phyloP scores from a whole-genome alignment of 2,888 invertebrate genomes.

The Drosophila anomelani region DNA sequence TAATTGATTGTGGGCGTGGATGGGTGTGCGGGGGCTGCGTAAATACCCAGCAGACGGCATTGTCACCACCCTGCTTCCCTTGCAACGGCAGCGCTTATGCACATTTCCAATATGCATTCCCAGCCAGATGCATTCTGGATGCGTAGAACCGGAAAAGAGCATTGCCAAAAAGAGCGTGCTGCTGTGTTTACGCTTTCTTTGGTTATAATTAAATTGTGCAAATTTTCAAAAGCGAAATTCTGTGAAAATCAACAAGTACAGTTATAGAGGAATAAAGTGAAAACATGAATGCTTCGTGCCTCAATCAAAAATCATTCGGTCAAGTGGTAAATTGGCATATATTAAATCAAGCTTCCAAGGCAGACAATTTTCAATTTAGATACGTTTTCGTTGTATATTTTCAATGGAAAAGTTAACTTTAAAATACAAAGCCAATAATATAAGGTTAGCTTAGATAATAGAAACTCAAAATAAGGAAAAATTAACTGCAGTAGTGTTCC shows the following conservation, averaged over 20 bases:
- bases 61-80: conserved; percentile 31
- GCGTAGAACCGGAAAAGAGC: conserved; percentile 33
- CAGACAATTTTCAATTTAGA: not conserved
- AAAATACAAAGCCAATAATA: not conserved
- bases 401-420: not conserved
- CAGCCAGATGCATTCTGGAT: conserved; percentile 42
- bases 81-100: conserved; percentile 53
- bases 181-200: conserved; percentile 27
- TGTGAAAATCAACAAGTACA: conserved; percentile 23
- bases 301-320: not conserved
- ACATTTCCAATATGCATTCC: conserved; percentile 63
- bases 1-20: conserved; percentile 65
- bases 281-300: not conserved
- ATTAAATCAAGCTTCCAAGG: not conserved
- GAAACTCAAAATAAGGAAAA: not conserved
- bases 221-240: conserved; percentile 13
- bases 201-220: conserved; percentile 37
- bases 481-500: not conserved
- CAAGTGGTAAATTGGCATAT: not conserved
- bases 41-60: conserved; percentile 45
- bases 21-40: conserved; percentile 32
- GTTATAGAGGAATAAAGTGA: not conserved
- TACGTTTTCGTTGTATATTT: not conserved
- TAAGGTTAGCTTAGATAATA: not conserved
- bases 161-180: conserved; percentile 35